These are phyloP conservation scores for Caenorhabditis afra DNA, from an alignment of 2,888 invertebrate species.

Conservation along the genomic window DNA sequence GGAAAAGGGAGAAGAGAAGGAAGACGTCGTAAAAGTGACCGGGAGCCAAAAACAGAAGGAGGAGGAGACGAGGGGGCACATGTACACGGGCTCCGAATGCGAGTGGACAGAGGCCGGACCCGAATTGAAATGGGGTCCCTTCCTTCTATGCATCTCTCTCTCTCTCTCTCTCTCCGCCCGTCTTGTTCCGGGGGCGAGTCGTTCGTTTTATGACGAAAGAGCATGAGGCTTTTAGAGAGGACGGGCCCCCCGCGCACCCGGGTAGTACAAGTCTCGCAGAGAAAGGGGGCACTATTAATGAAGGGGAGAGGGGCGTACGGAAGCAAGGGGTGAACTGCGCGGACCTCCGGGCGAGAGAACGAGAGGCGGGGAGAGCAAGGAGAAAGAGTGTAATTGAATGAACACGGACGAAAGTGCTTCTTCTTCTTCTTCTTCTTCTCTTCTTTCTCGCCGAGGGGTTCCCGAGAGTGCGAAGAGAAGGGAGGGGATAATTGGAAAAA, in stretches of 20 bases:
- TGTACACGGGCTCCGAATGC: neutral
- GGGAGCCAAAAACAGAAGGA: constrained; percentile 1
- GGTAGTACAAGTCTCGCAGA: constrained; percentile 17
- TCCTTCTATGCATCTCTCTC: constrained; percentile 14
- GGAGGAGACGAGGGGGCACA: neutral
- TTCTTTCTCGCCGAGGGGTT: neutral
- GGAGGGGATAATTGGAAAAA: constrained; percentile 50
- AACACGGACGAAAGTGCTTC: constrained; percentile 8
- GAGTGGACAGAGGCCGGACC: neutral
- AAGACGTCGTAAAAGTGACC: constrained; percentile 10
- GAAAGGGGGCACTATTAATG: constrained; percentile 41
- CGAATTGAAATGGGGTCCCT: constrained; percentile 8
- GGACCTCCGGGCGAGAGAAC: neutral
- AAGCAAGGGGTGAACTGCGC: neutral
- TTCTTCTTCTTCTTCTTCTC: too few relatives aligned
- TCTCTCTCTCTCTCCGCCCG: too few relatives aligned
- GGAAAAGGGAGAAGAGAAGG: constrained; percentile 8
- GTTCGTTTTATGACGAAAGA: constrained; percentile 45
- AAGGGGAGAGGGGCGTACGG: constrained; percentile 24
- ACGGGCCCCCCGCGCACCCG: constrained; percentile 11
- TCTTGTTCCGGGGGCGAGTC: neutral
- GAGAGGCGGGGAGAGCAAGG: constrained; percentile 4
- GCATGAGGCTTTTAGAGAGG: constrained; percentile 3
- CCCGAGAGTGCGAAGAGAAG: constrained; percentile 8
- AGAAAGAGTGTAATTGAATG: constrained; percentile 47